A percentile compares a stretch with the other conserved stretches of the same genome.
phyloP scores from a whole-genome alignment of 2,797 vertebrate species.

The Brotula barbata region DNA sequence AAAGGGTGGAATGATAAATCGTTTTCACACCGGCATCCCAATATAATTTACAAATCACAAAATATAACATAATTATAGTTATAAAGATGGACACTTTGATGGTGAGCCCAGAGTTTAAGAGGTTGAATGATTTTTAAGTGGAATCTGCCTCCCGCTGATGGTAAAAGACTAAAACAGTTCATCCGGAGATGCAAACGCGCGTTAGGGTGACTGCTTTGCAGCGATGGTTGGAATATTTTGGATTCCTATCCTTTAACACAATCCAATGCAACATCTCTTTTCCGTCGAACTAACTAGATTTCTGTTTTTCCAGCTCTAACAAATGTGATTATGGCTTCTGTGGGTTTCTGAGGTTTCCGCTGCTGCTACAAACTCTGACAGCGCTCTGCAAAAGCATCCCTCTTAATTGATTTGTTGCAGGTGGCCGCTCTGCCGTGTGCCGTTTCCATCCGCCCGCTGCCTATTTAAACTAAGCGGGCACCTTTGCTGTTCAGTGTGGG shows the following conservation, averaged over 20 bases:
- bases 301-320: conserved; percentile 58
- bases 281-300: conserved; percentile 53
- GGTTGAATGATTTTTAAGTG: too few species aligned
- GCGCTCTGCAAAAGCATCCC: conserved; percentile 36
- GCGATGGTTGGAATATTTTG: conserved; percentile 24
- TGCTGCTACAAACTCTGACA: conserved; percentile 40
- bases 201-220: conserved; percentile 16
- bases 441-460: conserved; percentile 51
- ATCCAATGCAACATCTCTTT: conserved; percentile 31
- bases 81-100: too few species aligned
- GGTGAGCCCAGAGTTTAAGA: too few species aligned
- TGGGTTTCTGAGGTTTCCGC: conserved; percentile 40
- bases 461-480: conserved; percentile 50
- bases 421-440: conserved; percentile 53
- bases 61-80: too few species aligned
- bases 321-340: conserved; percentile 41
- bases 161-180: conserved; percentile 27
- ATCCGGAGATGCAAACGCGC: conserved; percentile 10
- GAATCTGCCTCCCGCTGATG: too few species aligned
- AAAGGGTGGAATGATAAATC: too few species aligned
- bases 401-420: conserved; percentile 55
- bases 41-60: too few species aligned
- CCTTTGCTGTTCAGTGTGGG: conserved; percentile 39
- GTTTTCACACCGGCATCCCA: too few species aligned
- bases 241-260: conserved; percentile 43